Percentiles rank a stretch among this genome's conserved stretches.
These are phyloP conservation scores for Apostichopus leukothele DNA, from an alignment of 53 echinoderm and acorn worm genomes.

Conservation along the genomic window DNA sequence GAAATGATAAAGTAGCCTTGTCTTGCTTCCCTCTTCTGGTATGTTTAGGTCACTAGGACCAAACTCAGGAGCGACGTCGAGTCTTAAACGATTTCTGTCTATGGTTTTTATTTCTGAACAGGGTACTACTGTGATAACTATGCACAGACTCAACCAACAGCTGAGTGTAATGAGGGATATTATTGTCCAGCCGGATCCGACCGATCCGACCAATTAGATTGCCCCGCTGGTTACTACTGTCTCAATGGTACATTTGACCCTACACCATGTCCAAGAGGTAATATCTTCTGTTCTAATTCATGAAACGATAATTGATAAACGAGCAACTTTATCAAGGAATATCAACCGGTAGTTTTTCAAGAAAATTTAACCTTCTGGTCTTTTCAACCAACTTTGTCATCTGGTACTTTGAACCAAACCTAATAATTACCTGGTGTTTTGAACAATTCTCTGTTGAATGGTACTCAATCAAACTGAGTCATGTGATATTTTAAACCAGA, in stretches of 20 bases:
- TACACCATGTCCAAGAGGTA: constrained; percentile 83
- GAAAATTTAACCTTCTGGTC: no score
- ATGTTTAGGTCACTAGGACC: background rate
- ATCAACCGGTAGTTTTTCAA: no score
- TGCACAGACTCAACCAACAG: constrained; percentile 64
- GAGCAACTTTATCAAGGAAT: no score
- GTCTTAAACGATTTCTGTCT: background rate
- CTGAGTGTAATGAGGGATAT: constrained; percentile 76
- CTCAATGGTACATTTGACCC: constrained; percentile 98
- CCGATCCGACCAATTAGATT: constrained; percentile 68
- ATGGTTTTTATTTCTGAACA: constrained; percentile 2
- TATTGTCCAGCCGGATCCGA: constrained; percentile 91
- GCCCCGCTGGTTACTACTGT: constrained; percentile 89
- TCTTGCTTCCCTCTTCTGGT: background rate
- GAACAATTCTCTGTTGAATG: no score
- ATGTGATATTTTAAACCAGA: no score
- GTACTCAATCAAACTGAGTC: no score
- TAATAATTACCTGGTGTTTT: no score
- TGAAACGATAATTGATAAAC: no score
- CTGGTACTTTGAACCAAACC: no score
- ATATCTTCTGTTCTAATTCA: background rate
- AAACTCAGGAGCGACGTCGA: background rate
- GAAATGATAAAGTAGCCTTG: no score
- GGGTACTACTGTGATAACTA: constrained; percentile 80
- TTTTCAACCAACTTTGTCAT: no score